Evolutionary conservation across 1,140 invertebrate species (phyloP), one percentile per base, ranked within the genome.

Genomic region (Drosophila rufa): DNA sequence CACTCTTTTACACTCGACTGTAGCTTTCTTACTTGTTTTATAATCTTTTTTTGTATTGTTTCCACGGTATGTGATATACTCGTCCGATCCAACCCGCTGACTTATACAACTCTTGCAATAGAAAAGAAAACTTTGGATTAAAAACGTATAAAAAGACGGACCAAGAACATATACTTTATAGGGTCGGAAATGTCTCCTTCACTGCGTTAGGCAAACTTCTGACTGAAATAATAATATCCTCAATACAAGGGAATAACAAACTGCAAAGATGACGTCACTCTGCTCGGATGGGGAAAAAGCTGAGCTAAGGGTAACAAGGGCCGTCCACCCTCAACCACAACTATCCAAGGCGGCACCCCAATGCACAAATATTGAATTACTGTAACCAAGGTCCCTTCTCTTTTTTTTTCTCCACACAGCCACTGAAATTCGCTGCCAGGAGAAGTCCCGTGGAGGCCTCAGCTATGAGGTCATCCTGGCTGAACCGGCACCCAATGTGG

Each of bases 391-490:
- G 9, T 27, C 17, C 22, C 51, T 11, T 15, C 36, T 27, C 12
- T 2, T 48, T 42, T 59, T 22, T 30, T 51, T 73, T 67, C n/a
- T 56, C 15, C 57, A 62, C 56, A 68, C 93, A 98, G 97, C 96
- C 59, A 97, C 97, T 82, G 97, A 98, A 93, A 97, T 98, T 80
- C 94, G 97, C 89, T 97, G 96, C 94, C 96, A 97, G 93, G 97
- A 98, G 94, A 96, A 97, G 93, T 96, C 96, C 19, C 96, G 97
- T 92, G 97, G 98, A 43, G 97, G 98, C 36, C 93, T 98, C 48
- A 96, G 97, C 82, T 99, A 98, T 94, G 98, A 99, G 93, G 97
- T 98, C 81, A 98, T 99, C 84, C 93, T 99, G 77, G 97, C 97
- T 48, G 97, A 98, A 85, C 97, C 98, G 17, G 94, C 94, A 56